Evolutionary conservation across 2,797 vertebrate species (phyloP), one percentile per base, ranked within the genome.

Genomic region (Pterois miles): DNA sequence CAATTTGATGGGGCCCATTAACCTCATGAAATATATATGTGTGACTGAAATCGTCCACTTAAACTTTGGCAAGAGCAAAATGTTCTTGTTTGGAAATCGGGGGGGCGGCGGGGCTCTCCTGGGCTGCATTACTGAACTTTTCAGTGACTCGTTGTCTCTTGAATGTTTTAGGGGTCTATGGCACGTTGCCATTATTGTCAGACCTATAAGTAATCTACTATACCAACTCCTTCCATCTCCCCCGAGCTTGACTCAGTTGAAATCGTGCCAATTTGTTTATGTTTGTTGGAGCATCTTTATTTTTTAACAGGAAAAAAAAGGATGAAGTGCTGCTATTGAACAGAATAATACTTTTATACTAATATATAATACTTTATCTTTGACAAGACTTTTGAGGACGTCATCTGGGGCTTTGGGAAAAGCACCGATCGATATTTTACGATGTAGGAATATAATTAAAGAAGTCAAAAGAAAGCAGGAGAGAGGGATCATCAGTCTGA

Each of bases 1-100:
- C 83, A 84, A n/a, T 89, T 86, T 90, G 90, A 93, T 93, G 82
- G 80, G 83, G 81, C 80, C 87, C 89, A 92, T 94, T 93, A 92
- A 88, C 84, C 83, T 91, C 91, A 93, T 93, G 86, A 94, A 93
- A 93, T 92, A 92, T 93, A 93, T 87, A 92, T 89, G 84, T 87
- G 81, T 79, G 82, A 93, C 90, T 93, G 83, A 90, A 92, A 91
- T 90, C 83, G 86, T 89, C 90, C 91, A 93, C 91, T 94, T 93
- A 91, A 93, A 93, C 83, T 93, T 95, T 94, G 93, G 89, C 92
- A 93, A 86, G 79, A 84, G 85, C 76, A 76, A 89, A 88, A 83
- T 78, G 82, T 87, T 83, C 83, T 74, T 89, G 78, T 91, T 87
- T 87, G 87, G 87, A 86, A 91, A 88, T 88, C 81, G 46, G 46